Base-by-base conservation (phyloP, 2,797 vertebrate genomes). In the Hypotaenidia okinawae region DNA sequence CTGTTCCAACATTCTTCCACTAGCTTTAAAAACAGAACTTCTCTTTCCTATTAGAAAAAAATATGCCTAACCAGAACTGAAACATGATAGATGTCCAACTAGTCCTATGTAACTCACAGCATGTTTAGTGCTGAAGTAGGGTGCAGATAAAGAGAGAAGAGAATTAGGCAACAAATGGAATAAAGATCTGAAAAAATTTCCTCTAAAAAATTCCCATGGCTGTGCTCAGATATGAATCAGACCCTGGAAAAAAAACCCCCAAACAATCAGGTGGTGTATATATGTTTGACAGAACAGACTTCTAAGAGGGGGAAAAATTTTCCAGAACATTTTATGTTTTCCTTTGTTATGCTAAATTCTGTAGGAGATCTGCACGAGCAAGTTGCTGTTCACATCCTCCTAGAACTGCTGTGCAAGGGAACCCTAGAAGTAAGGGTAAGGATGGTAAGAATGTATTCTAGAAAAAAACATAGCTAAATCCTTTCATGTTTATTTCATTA, bases 111-210 rank as follows among this genome's bases (percentile, higher is more conserved):
- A 92, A 89, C 63, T 62, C 64, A 58, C 33, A 45, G 51, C 41
- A 93, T 90, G 51, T 77, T 93, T 76, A 66, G 57, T 63, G 28
- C 43, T 83, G 78, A 64, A 87, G 47, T 49, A 86, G 49, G 37
- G 5, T 45, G 77, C 5, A 28, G 41, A 10, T 70, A 77, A 69
- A 89, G 39, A 58, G 61, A 68, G 24, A 55, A 81, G 22, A 68
- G 23, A 73, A 75, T 57, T 57, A 76, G 75, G 33, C 9, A 89
- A 73, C 30, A 80, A 91, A 69, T 15, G 8, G 33, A 89, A 87
- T 39, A 76, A 92, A 37, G 15, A 16, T 55, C 37, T 51, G 33
- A 57, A 88, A 88, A 84, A 76, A 41, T 2, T 30, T 64, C 23
- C 9, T 84, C 25, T 62, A 19, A 78, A 93, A 82, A 55, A 19